Percentiles rank a stretch among this genome's conserved stretches.
Evolutionary conservation across 2,888 invertebrate species (phyloP).

Genomic region (Pammene fasciana): DNA sequence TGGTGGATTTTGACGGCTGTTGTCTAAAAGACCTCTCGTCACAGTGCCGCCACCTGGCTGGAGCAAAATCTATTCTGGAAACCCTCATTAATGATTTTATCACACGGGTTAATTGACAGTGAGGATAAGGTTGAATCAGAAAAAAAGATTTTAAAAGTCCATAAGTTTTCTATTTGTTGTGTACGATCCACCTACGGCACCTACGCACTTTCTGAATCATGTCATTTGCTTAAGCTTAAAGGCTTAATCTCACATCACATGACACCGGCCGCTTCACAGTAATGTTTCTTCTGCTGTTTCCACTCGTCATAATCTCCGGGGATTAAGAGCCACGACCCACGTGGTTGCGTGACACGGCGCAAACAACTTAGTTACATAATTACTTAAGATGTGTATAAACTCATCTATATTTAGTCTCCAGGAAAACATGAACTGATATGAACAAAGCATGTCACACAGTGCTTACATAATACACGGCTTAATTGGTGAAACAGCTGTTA

Average conservation of each 20-base stretch:
- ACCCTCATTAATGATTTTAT: too few species aligned
- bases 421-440: background rate
- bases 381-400: background rate
- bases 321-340: background rate
- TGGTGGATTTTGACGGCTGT: too few species aligned
- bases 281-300: background rate
- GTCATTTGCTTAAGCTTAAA: background rate
- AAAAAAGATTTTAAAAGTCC: too few species aligned
- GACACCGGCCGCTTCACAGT: background rate
- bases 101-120: too few species aligned
- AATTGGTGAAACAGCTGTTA: too few species aligned
- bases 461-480: background rate
- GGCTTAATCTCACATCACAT: background rate
- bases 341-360: background rate
- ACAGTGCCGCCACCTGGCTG: too few species aligned
- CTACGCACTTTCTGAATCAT: background rate
- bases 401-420: background rate
- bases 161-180: too few species aligned
- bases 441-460: background rate
- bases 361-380: background rate
- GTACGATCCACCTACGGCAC: background rate
- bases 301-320: background rate
- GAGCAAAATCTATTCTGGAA: too few species aligned
- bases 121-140: too few species aligned
- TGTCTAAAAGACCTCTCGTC: too few species aligned